Conservation (phyloP, 2,888 invertebrate genomes). For the Idaea dimidiata region DNA sequence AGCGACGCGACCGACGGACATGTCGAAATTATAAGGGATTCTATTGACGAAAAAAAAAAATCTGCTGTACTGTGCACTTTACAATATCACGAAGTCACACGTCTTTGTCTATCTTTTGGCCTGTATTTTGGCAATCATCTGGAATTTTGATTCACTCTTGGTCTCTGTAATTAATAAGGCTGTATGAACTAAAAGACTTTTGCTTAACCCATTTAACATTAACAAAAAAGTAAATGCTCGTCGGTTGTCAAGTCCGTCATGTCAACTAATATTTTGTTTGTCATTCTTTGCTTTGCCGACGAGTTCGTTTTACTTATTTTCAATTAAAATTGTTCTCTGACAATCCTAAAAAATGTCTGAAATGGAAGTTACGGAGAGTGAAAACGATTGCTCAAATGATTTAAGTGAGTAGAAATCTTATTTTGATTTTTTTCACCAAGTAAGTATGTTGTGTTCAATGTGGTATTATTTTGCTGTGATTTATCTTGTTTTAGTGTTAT, state of each 20-base stretch:
- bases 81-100: too few species aligned
- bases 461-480: background rate
- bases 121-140: too few species aligned
- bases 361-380: slow-evolving; percentile 70
- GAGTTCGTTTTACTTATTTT: slow-evolving; percentile 8
- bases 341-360: slow-evolving; percentile 57
- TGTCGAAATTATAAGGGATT: too few species aligned
- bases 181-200: slow-evolving; percentile 7
- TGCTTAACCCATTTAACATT: background rate
- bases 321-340: slow-evolving; percentile 4
- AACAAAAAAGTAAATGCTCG: background rate
- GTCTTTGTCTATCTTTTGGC: too few species aligned
- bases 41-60: too few species aligned
- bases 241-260: background rate
- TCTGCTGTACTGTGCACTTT: too few species aligned
- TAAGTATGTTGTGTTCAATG: background rate
- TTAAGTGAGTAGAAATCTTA: slow-evolving; percentile 16
- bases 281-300: slow-evolving; percentile 20
- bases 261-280: slow-evolving; percentile 26
- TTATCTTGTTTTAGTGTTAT: slow-evolving; percentile 82
- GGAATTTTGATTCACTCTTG: too few species aligned
- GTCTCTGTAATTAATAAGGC: too few species aligned
- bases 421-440: slow-evolving; percentile 5
- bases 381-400: slow-evolving; percentile 58
- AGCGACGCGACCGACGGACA: too few species aligned